Conservation (phyloP, 2,888 invertebrate species). For the Amblyjoppa proteus region DNA sequence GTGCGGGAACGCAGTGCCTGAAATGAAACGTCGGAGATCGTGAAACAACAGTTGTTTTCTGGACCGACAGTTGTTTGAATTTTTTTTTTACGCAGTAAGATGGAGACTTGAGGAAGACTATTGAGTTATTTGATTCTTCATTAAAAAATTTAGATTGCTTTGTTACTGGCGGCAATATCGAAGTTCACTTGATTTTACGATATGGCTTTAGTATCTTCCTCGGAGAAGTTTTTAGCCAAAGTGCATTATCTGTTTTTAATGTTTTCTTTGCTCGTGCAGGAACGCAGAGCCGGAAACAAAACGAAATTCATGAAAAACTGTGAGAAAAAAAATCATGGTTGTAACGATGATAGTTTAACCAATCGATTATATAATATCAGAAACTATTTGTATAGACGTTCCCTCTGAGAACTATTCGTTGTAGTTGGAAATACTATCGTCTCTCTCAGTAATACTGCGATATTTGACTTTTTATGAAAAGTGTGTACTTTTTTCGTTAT, state of each 20-base stretch:
- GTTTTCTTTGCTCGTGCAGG: not conserved
- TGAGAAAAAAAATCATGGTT: no score
- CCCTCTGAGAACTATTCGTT: no score
- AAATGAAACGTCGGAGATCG: not conserved
- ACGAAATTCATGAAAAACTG: not conserved
- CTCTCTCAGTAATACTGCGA: not conserved
- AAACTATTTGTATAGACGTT: no score
- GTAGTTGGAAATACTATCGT: no score
- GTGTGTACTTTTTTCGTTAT: not conserved
- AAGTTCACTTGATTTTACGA: no score
- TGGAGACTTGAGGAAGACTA: not conserved
- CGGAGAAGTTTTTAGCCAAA: no score
- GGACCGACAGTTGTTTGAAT: not conserved
- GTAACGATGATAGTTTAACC: no score
- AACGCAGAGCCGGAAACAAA: not conserved
- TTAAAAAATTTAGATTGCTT: no score
- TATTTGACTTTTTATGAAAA: not conserved
- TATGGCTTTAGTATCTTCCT: no score
- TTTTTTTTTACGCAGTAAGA: not conserved
- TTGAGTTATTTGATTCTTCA: not conserved
- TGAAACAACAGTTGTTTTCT: not conserved
- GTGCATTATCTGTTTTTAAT: no score
- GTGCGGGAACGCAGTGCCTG: not conserved
- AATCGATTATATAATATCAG: no score
- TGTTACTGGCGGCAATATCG: no score